Conservation (phyloP, 2,113 vertebrate genomes). For the Chrysochloris asiatica region DNA sequence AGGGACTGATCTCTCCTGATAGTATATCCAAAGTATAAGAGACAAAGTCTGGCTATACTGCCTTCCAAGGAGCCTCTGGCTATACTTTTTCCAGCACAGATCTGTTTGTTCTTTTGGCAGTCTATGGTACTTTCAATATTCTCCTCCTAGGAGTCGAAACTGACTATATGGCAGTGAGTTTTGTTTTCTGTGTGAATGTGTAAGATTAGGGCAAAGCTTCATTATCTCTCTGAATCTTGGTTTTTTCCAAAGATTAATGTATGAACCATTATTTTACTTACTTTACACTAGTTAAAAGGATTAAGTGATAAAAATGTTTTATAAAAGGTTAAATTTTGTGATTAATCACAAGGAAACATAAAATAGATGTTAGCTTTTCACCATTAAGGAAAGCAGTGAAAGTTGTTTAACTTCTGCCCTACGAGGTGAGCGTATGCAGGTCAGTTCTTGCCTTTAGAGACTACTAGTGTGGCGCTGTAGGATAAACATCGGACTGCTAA, state of each 20-base stretch:
- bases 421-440: background rate
- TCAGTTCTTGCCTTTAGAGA: too few relatives aligned
- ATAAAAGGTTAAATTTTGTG: background rate
- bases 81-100: too few relatives aligned
- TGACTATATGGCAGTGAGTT: too few relatives aligned
- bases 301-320: background rate
- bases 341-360: background rate
- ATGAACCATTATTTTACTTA: background rate
- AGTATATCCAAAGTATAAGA: too few relatives aligned
- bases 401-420: conserved; percentile 1
- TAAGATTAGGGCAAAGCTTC: background rate
- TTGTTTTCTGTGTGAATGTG: background rate
- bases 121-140: too few relatives aligned
- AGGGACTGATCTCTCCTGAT: too few relatives aligned
- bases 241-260: background rate
- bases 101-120: too few relatives aligned
- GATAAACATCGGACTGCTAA: too few relatives aligned
- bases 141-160: too few relatives aligned
- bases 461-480: too few relatives aligned
- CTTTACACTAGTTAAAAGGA: background rate
- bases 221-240: background rate
- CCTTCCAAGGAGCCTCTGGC: too few relatives aligned
- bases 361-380: background rate
- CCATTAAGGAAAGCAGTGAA: background rate
- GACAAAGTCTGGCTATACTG: too few relatives aligned